Percentiles rank a stretch among this genome's conserved stretches.
These are phyloP conservation scores for Ophioninae sp. DNA, from an alignment of 2,888 invertebrate species.

Conservation along the genomic window DNA sequence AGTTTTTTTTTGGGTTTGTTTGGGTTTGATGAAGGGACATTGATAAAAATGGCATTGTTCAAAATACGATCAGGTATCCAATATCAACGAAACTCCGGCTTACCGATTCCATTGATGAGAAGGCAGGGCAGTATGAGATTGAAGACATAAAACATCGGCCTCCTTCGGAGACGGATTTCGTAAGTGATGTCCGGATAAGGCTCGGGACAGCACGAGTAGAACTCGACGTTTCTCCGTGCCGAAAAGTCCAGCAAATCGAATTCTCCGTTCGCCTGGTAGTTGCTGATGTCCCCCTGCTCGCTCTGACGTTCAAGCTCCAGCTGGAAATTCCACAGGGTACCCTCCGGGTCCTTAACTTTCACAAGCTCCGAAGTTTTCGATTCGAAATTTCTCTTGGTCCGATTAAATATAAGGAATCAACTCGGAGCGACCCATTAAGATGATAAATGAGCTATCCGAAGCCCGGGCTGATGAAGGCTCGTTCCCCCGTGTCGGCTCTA, in stretches of 20 bases:
- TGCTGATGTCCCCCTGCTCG: constrained; percentile 91
- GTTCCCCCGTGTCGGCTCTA: constrained; percentile 20
- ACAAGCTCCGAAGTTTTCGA: neutral
- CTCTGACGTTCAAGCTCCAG: constrained; percentile 89
- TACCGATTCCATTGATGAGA: constrained; percentile 92
- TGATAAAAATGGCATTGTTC: too few species aligned
- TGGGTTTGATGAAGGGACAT: too few species aligned
- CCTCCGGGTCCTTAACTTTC: too few species aligned
- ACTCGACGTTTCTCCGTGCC: constrained; percentile 87
- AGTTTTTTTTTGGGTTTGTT: too few species aligned
- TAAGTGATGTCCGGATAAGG: constrained; percentile 93
- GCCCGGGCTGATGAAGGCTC: constrained; percentile 8
- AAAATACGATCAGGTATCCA: too few species aligned
- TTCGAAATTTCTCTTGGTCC: neutral
- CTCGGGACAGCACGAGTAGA: constrained; percentile 91
- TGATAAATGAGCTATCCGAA: constrained; percentile 48
- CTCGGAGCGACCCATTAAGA: constrained; percentile 27
- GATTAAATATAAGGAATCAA: neutral
- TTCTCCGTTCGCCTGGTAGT: constrained; percentile 96
- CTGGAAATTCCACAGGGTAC: constrained; percentile 80
- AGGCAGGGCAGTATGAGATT: constrained; percentile 92
- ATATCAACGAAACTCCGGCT: constrained; percentile 71
- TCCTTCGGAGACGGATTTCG: constrained; percentile 87
- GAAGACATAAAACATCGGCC: constrained; percentile 93
- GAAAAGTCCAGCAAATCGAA: constrained; percentile 91